Conservation (phyloP, 92 coral and sea anemone genomes). For the Palythoa grandis region DNA sequence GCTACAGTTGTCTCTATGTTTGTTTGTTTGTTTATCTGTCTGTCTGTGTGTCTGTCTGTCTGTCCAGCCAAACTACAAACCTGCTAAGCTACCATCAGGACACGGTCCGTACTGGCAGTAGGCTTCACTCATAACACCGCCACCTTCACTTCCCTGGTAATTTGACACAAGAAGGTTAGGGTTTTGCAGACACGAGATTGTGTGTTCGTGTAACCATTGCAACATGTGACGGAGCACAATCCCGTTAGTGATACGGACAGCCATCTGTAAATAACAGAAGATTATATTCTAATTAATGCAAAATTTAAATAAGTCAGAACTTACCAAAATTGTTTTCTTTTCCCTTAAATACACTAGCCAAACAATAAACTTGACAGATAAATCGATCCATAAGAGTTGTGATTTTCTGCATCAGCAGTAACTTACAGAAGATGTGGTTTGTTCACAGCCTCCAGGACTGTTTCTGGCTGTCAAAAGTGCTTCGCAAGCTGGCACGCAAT, state of each 20-base stretch:
- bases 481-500: constrained; percentile 52
- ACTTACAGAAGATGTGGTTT: constrained; percentile 49
- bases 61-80: constrained; percentile 4
- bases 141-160: constrained; percentile 34
- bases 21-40: no score
- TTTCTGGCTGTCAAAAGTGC: constrained; percentile 22
- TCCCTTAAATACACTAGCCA: background rate
- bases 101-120: constrained; percentile 87
- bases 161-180: constrained; percentile 50
- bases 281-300: background rate
- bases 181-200: constrained; percentile 48
- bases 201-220: constrained; percentile 71
- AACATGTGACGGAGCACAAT: constrained; percentile 59
- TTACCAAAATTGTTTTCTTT: no score
- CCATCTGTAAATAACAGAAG: constrained; percentile 67
- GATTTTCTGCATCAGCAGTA: no score
- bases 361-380: background rate
- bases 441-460: constrained; percentile 55
- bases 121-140: constrained; percentile 58
- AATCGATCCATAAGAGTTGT: no score
- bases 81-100: constrained; percentile 59
- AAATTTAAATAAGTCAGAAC: no score
- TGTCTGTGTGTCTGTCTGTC: background rate
- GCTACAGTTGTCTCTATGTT: no score
- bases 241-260: constrained; percentile 75